Base-by-base conservation (phyloP, 2,797 vertebrate species). In the Benthosema pterotum region DNA sequence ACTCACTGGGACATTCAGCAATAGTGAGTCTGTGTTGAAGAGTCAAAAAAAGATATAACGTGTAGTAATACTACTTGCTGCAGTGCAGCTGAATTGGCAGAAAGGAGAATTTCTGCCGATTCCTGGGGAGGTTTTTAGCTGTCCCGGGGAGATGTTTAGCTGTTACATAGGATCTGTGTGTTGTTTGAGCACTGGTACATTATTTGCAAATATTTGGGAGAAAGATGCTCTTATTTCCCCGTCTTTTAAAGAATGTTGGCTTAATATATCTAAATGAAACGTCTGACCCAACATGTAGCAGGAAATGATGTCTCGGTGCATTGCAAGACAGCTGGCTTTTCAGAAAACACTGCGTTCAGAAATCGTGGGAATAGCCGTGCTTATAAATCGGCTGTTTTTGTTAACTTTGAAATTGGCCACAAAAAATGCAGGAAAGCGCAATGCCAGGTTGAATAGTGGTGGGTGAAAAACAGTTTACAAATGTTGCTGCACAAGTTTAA, bases 1-100 rank as follows among this genome's bases (percentile, higher is more conserved):
- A 50, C 82, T 75, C 72, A 50, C 68, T 59, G 64, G 78, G 69
- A 84, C 86, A 75, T 78, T 71, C 67, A 42, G 67, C 78, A 76
- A 59, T 25, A 76, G 65, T 48, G 78, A 81, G 76, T 83, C 60
- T 64, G 28, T 62, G 54, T 80, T 57, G 32, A 81, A 75, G 80
- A 89, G 75, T 38, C 32, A 38, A 38, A 68, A 84, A 86, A 79
- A 79, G 67, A 82, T 79, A 80, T 88, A 80, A 87, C 81, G 74
- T 82, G 75, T 89, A 79, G 87, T 89, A 56, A 79, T 83, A 77
- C 75, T 87, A 85, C 82, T 85, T 43, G 90, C 92, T 93, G 92
- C 92, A 91, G 88, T 91, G 92, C 92, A 90, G 92, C 90, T 83
- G 72, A 84, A 83, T 90, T 90, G 88, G 88, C 87, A 75, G 80